These are phyloP conservation scores for Carollia perspicillata DNA, from an alignment of 2,113 vertebrate genomes.

Conservation along the genomic window DNA sequence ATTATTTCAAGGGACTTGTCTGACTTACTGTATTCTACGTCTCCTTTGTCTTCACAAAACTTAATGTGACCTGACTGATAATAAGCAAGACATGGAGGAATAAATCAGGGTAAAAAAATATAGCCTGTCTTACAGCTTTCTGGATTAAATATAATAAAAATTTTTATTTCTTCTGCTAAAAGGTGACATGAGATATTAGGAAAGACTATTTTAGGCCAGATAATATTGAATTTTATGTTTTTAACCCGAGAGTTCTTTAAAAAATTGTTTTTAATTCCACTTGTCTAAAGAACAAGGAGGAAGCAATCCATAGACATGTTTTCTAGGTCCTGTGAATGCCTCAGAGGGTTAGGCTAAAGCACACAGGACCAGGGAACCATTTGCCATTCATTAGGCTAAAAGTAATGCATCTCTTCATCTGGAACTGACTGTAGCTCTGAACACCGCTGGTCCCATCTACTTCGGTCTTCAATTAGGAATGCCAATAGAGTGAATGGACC, in stretches of 20 bases:
- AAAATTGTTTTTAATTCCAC: conserved; percentile 67
- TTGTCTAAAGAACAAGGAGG: conserved; percentile 58
- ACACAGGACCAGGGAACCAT: conserved; percentile 37
- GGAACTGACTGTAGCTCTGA: conserved; percentile 21
- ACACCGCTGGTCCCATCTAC: not conserved
- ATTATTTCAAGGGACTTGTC: conserved; percentile 49
- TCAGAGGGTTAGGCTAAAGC: conserved; percentile 25
- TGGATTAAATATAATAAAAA: conserved; percentile 55
- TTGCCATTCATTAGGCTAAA: conserved; percentile 21
- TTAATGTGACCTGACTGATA: conserved; percentile 33
- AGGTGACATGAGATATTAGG: not conserved
- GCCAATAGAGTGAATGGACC: not conserved
- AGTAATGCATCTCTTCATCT: conserved; percentile 35
- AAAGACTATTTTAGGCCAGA: conserved; percentile 47
- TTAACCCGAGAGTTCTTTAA: conserved; percentile 57
- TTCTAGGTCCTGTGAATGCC: conserved; percentile 46
- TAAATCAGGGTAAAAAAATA: not conserved
- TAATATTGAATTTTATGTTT: conserved; percentile 40
- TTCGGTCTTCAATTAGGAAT: not conserved
- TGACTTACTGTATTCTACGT: conserved; percentile 38
- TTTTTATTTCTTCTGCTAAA: conserved; percentile 60
- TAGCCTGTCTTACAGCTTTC: not conserved
- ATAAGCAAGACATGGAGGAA: conserved; percentile 37
- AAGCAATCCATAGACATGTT: conserved; percentile 58
- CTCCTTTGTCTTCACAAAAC: not conserved